phyloP scores from a whole-genome alignment of 2,113 vertebrate genomes.

The Alectura lathami region DNA sequence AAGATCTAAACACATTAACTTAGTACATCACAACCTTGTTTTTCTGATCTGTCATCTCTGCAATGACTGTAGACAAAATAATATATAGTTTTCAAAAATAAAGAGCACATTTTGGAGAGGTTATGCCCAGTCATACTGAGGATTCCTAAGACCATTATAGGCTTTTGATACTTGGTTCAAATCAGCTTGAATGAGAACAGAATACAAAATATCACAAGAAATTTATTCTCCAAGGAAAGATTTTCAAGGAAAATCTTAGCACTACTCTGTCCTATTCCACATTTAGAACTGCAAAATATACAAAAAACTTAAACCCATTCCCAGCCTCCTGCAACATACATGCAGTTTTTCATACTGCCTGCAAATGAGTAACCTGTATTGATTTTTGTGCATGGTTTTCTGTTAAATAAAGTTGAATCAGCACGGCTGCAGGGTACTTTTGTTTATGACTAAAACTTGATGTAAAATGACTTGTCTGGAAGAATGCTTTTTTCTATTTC shows the following conservation, averaged over 20 bases:
- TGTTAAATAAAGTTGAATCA: conserved; percentile 56
- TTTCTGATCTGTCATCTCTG: background rate
- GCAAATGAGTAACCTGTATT: conserved; percentile 46
- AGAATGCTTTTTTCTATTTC: conserved; percentile 26
- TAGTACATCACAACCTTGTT: background rate
- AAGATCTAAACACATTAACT: background rate
- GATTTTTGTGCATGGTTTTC: background rate
- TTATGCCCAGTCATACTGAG: background rate
- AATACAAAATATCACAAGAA: background rate
- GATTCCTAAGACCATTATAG: background rate
- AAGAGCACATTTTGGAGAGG: background rate
- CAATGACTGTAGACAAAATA: background rate
- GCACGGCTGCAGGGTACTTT: background rate
- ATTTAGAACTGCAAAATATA: background rate
- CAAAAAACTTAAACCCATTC: background rate
- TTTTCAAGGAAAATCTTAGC: background rate
- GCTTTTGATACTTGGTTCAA: background rate
- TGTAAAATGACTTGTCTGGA: conserved; percentile 48
- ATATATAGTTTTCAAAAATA: background rate
- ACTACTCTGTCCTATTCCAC: background rate
- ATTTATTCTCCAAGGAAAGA: background rate
- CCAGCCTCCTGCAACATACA: background rate
- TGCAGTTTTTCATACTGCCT: background rate
- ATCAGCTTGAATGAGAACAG: background rate
- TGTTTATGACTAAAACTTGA: conserved; percentile 52